Percentiles rank a stretch among this genome's conserved stretches.
Conservation (phyloP, 2,113 vertebrate genomes). For the Ceuthmochares aereus region DNA sequence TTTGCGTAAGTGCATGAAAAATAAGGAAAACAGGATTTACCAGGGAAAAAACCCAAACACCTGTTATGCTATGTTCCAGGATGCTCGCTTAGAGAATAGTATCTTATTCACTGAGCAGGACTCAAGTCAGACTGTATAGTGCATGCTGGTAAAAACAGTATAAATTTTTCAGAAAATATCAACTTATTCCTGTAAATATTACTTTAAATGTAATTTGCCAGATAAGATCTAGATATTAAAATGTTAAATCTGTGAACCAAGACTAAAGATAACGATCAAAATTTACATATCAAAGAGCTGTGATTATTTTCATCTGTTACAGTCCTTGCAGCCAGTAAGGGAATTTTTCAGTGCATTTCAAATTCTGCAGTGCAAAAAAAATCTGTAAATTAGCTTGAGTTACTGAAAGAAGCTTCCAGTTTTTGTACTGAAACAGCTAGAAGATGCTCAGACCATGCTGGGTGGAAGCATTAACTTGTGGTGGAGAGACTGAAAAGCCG, state of each 20-base stretch:
- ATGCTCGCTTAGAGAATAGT: not conserved
- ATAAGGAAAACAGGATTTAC: not conserved
- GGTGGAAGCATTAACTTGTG: not conserved
- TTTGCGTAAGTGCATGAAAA: not conserved
- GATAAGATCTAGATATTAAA: not conserved
- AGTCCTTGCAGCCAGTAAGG: not conserved
- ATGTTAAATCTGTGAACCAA: not conserved
- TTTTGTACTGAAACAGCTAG: not conserved
- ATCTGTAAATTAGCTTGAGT: not conserved
- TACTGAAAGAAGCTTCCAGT: not conserved
- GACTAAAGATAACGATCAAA: not conserved
- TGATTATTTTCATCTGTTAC: not conserved
- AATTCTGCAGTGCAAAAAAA: not conserved
- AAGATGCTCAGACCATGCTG: not conserved
- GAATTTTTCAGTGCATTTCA: not conserved
- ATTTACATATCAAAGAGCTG: not conserved
- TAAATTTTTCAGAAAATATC: not conserved
- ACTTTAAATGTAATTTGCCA: not conserved
- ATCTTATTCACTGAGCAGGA: not conserved
- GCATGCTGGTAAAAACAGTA: not conserved
- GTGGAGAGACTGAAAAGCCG: not conserved
- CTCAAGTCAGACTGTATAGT: not conserved
- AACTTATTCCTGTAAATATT: not conserved
- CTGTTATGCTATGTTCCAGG: not conserved
- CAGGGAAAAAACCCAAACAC: rapidly evolving